Conservation (phyloP, 1,140 invertebrate genomes). For the Drosophila ercepeae region DNA sequence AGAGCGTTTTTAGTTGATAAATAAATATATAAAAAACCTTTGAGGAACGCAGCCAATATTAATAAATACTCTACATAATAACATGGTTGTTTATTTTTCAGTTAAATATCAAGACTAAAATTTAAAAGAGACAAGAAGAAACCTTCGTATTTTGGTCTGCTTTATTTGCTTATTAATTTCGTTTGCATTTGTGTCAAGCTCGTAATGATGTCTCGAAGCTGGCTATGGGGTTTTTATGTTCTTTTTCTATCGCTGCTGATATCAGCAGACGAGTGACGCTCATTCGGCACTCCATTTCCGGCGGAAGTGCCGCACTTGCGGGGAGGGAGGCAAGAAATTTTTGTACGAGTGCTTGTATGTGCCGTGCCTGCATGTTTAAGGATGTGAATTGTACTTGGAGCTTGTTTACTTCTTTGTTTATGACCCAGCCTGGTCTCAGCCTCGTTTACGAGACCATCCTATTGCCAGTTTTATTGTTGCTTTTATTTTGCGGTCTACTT, state of each 20-base stretch:
- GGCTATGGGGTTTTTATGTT: constrained; percentile 69
- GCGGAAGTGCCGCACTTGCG: constrained; percentile 53
- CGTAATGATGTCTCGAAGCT: constrained; percentile 65
- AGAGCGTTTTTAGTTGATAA: background rate
- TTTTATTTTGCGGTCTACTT: constrained; percentile 72
- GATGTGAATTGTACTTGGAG: constrained; percentile 58
- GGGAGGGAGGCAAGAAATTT: constrained; percentile 46
- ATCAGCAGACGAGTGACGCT: constrained; percentile 63
- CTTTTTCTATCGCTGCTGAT: constrained; percentile 43
- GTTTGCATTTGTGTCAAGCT: constrained; percentile 65
- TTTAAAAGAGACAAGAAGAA: too few relatives aligned
- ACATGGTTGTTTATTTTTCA: too few relatives aligned
- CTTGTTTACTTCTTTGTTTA: constrained; percentile 81
- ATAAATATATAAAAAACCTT: too few relatives aligned
- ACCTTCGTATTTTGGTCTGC: background rate
- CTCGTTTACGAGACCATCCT: constrained; percentile 29
- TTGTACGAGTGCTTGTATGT: constrained; percentile 22
- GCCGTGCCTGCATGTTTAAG: constrained; percentile 22
- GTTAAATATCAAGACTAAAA: too few relatives aligned
- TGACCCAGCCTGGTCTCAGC: constrained; percentile 52
- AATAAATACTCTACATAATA: too few relatives aligned
- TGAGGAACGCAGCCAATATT: too few relatives aligned
- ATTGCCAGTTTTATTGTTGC: constrained; percentile 62
- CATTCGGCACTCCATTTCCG: constrained; percentile 66
- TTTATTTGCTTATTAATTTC: constrained; percentile 48